These are phyloP conservation scores for Eulimnadia texana DNA, from an alignment of 1,140 invertebrate species.

Conservation along the genomic window DNA sequence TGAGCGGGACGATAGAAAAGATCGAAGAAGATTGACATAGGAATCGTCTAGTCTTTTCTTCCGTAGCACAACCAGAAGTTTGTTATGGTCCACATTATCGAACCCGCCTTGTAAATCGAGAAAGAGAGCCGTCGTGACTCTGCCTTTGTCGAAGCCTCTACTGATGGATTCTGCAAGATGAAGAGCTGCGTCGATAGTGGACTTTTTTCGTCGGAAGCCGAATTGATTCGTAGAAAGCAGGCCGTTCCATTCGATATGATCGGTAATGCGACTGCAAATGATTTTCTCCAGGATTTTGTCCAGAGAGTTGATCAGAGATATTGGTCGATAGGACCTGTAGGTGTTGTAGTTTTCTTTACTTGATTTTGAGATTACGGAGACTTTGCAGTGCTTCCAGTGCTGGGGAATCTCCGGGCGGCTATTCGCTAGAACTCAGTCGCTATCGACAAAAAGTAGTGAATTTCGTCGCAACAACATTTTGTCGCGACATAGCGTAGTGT, in stretches of 20 bases:
- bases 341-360: not conserved
- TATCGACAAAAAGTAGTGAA: too few relatives aligned
- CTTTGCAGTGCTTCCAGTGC: not conserved
- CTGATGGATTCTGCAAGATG: not conserved
- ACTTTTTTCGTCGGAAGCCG: not conserved
- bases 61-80: not conserved
- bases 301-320: not conserved
- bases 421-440: too few relatives aligned
- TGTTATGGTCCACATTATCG: not conserved
- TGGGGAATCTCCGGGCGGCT: too few relatives aligned
- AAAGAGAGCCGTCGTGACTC: not conserved
- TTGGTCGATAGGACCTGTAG: not conserved
- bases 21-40: not conserved
- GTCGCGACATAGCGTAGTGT: too few relatives aligned
- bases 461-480: too few relatives aligned
- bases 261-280: not conserved
- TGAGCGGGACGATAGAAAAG: not conserved
- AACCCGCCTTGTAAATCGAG: not conserved
- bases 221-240: not conserved
- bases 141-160: not conserved
- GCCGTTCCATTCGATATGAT: not conserved
- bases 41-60: not conserved
- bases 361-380: not conserved
- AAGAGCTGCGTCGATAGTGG: not conserved
- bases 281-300: constrained; percentile 1